Base-by-base conservation (phyloP, 2,797 vertebrate genomes). In the Spizella passerina region DNA sequence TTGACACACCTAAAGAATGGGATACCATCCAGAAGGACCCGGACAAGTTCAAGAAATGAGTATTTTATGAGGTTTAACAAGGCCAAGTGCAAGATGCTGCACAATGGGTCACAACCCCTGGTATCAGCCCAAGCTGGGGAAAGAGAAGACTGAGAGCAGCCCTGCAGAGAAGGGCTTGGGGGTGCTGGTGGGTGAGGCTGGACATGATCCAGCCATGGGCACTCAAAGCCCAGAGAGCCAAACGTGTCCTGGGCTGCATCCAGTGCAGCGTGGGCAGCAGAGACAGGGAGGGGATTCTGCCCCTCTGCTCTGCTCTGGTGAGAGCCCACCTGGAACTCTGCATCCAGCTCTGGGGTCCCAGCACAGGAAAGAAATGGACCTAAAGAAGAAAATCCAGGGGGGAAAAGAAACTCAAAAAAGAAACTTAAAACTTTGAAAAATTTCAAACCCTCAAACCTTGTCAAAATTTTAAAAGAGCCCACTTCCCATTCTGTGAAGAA, bases 111-210 rank as follows among this genome's bases (percentile, higher is more conserved):
- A 32, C 3, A 82, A 24, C 1, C 2, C 4, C 23, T 2, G 3
- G 15, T n/a, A 36, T 24, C 13, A 20, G 1, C 13, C 20, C 22
- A 17, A 14, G 13, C 24, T 61, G 34, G 26, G 12, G 6, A 7
- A 39, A 13, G 34, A 36, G 6, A 8, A 27, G 34, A 69, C 12
- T 0, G 0, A 68, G 41, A n/a, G n/a, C n/a, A n/a, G n/a, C n/a
- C n/a, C n/a, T n/a, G n/a, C n/a, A n/a, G n/a, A 20, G 20, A 56
- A 63, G 27, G 16, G 0, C 5, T 18, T 29, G n/a, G 2, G 19
- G 4, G 1, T 56, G 20, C 36, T 32, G 55, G 7, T 49, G 36
- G 8, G 0, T 43, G 55, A 55, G 13, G 36, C n/a, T 49, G 49
- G 16, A 26, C 36, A 18, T 18, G 22, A 10, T 9, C 36, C 49